Evolutionary conservation across 2,113 vertebrate genomes (phyloP).

Genomic region (Aldabrachelys gigantea): DNA sequence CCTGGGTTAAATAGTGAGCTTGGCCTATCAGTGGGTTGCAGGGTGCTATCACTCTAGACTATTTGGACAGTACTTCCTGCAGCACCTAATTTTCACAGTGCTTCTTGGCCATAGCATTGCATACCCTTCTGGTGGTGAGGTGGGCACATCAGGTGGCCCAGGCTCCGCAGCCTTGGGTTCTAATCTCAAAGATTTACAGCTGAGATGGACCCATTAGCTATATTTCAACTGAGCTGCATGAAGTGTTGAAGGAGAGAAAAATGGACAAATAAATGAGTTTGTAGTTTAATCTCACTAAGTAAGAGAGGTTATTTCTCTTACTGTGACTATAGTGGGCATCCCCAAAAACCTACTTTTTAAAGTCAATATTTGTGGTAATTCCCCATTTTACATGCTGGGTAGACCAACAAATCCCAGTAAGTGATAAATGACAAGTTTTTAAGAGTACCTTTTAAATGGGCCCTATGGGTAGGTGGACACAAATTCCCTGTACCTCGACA

Average conservation of each 20-base stretch:
- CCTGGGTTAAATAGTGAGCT: neutral
- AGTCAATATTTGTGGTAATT: neutral
- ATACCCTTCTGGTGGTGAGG: neutral
- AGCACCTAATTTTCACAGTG: neutral
- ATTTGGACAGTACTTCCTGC: neutral
- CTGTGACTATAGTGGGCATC: neutral
- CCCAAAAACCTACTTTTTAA: neutral
- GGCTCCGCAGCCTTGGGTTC: neutral
- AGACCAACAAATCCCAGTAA: neutral
- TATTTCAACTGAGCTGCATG: neutral
- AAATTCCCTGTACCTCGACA: neutral
- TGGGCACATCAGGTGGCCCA: neutral
- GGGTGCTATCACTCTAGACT: neutral
- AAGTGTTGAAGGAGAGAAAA: neutral
- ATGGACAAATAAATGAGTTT: neutral
- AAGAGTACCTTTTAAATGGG: neutral
- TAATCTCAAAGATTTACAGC: neutral
- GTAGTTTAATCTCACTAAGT: neutral
- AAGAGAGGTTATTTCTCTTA: neutral
- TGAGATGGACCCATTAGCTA: neutral
- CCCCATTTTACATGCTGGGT: neutral
- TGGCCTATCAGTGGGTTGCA: neutral
- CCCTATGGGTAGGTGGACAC: neutral
- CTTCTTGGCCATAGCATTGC: neutral
- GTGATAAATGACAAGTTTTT: neutral